Percentiles rank a stretch among this genome's conserved stretches.
phyloP scores from a whole-genome alignment of 2,797 vertebrate genomes.

The Sebastes diploproa region DNA sequence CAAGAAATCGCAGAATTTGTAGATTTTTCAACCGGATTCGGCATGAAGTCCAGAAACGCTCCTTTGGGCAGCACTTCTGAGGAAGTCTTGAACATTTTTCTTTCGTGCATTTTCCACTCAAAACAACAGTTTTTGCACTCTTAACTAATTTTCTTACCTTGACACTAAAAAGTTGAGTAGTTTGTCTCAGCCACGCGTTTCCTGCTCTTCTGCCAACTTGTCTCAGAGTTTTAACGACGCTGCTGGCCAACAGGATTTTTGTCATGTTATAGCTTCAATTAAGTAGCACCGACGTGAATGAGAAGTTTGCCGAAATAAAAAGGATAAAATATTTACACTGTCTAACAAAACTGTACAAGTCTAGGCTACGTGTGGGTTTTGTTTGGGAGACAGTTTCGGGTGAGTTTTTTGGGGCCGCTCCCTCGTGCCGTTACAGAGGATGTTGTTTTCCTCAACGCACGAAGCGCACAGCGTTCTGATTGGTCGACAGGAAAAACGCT shows the following conservation, averaged over 20 bases:
- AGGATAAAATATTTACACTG: background rate
- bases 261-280: conserved; percentile 80
- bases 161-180: conserved; percentile 78
- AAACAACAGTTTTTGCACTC: background rate
- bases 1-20: fast-evolving
- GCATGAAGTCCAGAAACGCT: background rate
- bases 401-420: background rate
- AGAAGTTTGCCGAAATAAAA: background rate
- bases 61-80: background rate
- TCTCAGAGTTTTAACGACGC: conserved; percentile 83
- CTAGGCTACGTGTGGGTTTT: background rate
- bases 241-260: conserved; percentile 87
- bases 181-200: conserved; percentile 69
- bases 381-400: background rate
- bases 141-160: conserved; percentile 85
- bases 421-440: background rate
- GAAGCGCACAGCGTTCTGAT: conserved; percentile 5
- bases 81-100: background rate
- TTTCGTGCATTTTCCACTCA: background rate
- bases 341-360: background rate
- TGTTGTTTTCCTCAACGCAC: conserved; percentile 30
- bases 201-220: conserved; percentile 60
- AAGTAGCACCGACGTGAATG: background rate
- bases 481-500: conserved; percentile 21
- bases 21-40: background rate